These are phyloP conservation scores for Vespertilio murinus DNA, from an alignment of 2,797 vertebrate genomes.

Conservation along the genomic window DNA sequence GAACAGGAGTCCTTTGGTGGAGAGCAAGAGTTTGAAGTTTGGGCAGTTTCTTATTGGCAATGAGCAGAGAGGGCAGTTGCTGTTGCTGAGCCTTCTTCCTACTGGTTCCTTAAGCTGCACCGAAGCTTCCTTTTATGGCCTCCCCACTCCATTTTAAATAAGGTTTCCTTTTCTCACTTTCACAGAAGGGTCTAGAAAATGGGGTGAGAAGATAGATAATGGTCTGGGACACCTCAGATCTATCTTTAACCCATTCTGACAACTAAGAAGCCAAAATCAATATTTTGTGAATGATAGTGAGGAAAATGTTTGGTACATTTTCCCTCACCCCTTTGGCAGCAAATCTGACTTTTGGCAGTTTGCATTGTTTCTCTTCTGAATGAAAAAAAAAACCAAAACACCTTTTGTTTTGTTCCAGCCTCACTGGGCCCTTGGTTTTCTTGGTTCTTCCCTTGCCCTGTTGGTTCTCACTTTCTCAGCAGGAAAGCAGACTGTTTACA, in stretches of 20 bases:
- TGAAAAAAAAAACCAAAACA: not conserved
- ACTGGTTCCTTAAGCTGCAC: not conserved
- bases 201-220: not conserved
- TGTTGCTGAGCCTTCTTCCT: not conserved
- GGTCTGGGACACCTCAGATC: not conserved
- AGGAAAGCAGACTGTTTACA: constrained; percentile 69
- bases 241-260: not conserved
- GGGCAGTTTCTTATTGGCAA: not conserved
- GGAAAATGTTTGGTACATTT: not conserved
- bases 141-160: not conserved
- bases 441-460: not conserved
- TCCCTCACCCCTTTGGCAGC: not conserved
- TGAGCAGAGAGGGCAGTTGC: not conserved
- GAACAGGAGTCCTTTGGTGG: not conserved
- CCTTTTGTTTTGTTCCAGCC: not conserved
- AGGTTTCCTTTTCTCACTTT: not conserved
- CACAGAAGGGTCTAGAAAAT: not conserved
- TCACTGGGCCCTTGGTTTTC: not conserved
- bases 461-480: constrained; percentile 22
- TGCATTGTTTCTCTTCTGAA: not conserved
- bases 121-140: not conserved
- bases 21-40: not conserved
- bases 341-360: not conserved
- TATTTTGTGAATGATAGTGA: not conserved
- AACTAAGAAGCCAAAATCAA: not conserved